Percentiles rank a stretch among this genome's conserved stretches.
These are phyloP conservation scores for Onychomys arenicola DNA, from an alignment of 2,797 vertebrate species.

Conservation along the genomic window DNA sequence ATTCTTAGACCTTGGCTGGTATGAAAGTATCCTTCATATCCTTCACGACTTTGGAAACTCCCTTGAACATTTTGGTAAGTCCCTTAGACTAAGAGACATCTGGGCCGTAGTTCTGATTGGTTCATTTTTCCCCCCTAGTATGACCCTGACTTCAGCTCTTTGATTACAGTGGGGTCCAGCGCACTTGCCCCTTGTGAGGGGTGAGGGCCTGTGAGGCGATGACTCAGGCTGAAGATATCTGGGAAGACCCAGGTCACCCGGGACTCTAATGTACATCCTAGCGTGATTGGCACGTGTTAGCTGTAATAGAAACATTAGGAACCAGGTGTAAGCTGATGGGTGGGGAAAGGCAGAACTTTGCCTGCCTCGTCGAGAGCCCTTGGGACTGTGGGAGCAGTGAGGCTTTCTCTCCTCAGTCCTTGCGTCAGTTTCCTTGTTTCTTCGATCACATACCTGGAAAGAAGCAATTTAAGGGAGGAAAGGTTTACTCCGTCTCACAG, in stretches of 20 bases:
- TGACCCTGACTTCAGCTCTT: neutral
- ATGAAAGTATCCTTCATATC: neutral
- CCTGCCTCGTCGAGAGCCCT: neutral
- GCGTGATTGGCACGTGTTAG: neutral
- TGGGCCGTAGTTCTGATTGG: neutral
- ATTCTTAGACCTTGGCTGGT: neutral
- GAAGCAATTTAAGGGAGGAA: neutral
- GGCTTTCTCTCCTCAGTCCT: neutral
- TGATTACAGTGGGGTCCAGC: neutral
- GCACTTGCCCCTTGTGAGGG: neutral
- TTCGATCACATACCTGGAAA: neutral
- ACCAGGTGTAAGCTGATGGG: neutral
- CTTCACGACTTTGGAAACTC: neutral
- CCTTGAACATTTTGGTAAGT: slow-evolving; percentile 28
- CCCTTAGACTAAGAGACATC: neutral
- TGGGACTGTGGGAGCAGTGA: neutral
- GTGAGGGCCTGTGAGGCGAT: neutral
- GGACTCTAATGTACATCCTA: neutral
- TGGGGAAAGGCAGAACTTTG: neutral
- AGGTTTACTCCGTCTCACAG: neutral
- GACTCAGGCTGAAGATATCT: neutral
- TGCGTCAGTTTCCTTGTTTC: neutral
- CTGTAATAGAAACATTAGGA: neutral
- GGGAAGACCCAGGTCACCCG: neutral
- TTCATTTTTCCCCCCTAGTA: neutral